phyloP scores from a whole-genome alignment of 2,888 invertebrate genomes.

The Epirrita christyi region DNA sequence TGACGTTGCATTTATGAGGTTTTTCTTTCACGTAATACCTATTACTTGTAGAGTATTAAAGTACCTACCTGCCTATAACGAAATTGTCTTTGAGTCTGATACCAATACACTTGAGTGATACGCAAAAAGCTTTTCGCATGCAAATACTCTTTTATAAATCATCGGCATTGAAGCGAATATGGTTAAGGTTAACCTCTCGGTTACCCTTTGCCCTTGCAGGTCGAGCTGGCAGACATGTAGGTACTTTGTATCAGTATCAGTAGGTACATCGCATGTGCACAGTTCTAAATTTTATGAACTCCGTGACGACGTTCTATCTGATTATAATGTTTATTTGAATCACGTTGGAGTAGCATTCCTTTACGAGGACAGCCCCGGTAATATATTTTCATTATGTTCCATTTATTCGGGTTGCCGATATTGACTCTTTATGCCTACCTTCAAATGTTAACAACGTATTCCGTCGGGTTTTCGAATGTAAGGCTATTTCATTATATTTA shows the following conservation, averaged over 20 bases:
- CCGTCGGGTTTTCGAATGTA: conserved; percentile 53
- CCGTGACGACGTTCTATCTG: conserved; percentile 65
- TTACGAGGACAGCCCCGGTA: conserved; percentile 67
- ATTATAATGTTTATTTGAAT: conserved; percentile 77
- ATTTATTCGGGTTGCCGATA: conserved; percentile 73
- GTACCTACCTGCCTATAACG: not conserved
- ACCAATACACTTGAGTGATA: not conserved
- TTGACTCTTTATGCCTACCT: conserved; percentile 72
- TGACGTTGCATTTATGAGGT: too few species aligned
- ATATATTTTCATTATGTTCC: conserved; percentile 79
- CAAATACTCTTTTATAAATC: conserved; percentile 36
- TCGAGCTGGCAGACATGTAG: conserved; percentile 35
- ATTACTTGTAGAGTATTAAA: too few species aligned
- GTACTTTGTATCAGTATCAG: conserved; percentile 29
- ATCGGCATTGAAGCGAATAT: conserved; percentile 30
- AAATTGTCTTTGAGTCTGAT: not conserved
- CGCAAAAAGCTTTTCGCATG: conserved; percentile 31
- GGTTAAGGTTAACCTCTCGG: conserved; percentile 17
- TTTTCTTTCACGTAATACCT: too few species aligned
- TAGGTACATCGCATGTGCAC: conserved; percentile 10
- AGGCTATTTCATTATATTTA: conserved; percentile 65
- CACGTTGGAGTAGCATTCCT: conserved; percentile 66
- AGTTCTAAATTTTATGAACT: conserved; percentile 63
- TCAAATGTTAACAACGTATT: conserved; percentile 67
- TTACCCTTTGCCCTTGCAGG: conserved; percentile 31